Evolutionary conservation across 2,113 vertebrate species (phyloP), one percentile per base, ranked within the genome.

Genomic region (Labrus mixtus): DNA sequence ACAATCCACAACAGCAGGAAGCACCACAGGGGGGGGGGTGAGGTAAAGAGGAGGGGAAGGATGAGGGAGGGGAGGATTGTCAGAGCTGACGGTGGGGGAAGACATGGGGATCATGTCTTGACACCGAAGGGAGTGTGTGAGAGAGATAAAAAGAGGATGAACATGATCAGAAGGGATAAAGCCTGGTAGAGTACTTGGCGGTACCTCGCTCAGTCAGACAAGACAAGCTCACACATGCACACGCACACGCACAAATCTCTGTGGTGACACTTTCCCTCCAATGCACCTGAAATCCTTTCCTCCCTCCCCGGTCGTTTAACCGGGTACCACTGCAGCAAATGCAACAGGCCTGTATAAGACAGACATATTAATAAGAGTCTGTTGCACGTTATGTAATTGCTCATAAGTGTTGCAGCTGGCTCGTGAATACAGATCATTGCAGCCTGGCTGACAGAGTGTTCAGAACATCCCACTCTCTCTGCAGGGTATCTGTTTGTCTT

Each of bases 71-170:
- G 59, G 63, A 1, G 51, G 63, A 57, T 64, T 41, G 71, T 77
- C 71, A 37, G 71, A 57, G 56, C 23, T 62, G 66, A 73, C 60
- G 69, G 39, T 55, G 70, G 69, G 54, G 67, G 76, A 36, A 54
- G 78, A 59, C 64, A 50, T 8, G 57, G 73, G 78, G 73, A 81
- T 86, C 74, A 39, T 86, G 87, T 78, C 23, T 29, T 33, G 59
- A 87, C 84, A 78, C 56, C 4, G 1, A 39, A 51, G 79, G 85
- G 60, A 82, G 75, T 84, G 71, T 86, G 84, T 23, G 62, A 53
- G 74, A 58, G 71, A 83, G 90, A 88, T 83, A 82, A 87, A 87
- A 63, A 76, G 55, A 43, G 85, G 83, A 85, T 86, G 79, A 82
- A 71, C 81, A 78, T 68, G 86, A 90, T 90, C 70, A 79, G 70